A percentile compares a stretch with the other conserved stretches of the same genome.
Evolutionary conservation across 2,888 invertebrate genomes (phyloP).

Genomic region (Caenorhabditis sulstoni): DNA sequence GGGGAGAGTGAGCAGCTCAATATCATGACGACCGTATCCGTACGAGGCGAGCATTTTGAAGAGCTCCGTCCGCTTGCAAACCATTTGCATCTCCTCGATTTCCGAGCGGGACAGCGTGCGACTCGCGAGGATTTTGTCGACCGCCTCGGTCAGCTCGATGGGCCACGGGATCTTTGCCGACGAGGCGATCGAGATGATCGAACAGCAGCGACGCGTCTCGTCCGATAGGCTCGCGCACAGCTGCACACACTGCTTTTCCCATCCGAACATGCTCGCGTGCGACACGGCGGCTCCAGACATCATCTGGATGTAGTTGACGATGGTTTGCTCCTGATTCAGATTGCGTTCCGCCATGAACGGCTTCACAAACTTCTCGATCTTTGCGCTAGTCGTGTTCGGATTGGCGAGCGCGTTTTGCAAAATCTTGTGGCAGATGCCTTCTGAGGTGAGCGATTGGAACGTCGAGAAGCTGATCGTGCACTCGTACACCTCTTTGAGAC

Average conservation of each 20-base stretch:
- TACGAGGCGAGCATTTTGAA: slow-evolving; percentile 61
- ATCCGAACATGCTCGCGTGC: slow-evolving; percentile 46
- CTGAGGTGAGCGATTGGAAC: slow-evolving; percentile 52
- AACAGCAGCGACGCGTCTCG: slow-evolving; percentile 63
- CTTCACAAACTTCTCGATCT: slow-evolving; percentile 68
- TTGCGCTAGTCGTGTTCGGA: slow-evolving; percentile 58
- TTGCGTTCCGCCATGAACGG: slow-evolving; percentile 71
- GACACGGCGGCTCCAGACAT: slow-evolving; percentile 41
- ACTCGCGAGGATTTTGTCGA: slow-evolving; percentile 53
- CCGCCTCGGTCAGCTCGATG: slow-evolving; percentile 60
- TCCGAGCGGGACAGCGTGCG: slow-evolving; percentile 26
- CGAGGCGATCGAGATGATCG: slow-evolving; percentile 69
- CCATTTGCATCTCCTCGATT: slow-evolving; percentile 60
- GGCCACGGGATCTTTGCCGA: slow-evolving; percentile 70
- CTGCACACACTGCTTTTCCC: slow-evolving; percentile 71
- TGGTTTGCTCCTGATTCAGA: slow-evolving; percentile 68
- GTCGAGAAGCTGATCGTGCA: slow-evolving; percentile 54
- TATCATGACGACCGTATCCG: slow-evolving; percentile 33
- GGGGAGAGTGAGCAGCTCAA: slow-evolving; percentile 26
- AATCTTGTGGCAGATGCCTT: slow-evolving; percentile 67
- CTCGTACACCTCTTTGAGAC: slow-evolving; percentile 57
- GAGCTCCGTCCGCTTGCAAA: slow-evolving; percentile 67
- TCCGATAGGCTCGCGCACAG: slow-evolving; percentile 66
- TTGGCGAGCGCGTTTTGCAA: slow-evolving; percentile 59
- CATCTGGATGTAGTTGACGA: slow-evolving; percentile 69